A percentile compares a stretch with the other conserved stretches of the same genome.
Conservation (phyloP, 2,888 invertebrate species). For the Oeneis ivallda region DNA sequence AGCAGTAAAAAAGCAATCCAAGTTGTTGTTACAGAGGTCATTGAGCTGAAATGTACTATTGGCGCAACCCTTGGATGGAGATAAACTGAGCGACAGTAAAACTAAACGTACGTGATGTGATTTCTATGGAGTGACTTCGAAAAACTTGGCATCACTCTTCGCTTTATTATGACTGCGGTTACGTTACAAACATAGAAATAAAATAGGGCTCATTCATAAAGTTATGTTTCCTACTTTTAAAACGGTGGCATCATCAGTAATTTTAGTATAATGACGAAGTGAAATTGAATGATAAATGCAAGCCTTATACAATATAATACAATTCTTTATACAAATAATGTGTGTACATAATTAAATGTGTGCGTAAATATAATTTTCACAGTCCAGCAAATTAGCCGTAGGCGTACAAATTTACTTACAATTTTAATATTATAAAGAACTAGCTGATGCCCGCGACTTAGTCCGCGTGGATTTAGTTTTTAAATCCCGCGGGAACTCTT, state of each 20-base stretch:
- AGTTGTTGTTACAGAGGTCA: slow-evolving; percentile 37
- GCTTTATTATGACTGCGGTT: not conserved
- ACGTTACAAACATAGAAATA: not conserved
- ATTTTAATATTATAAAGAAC: too few relatives aligned
- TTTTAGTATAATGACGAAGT: not conserved
- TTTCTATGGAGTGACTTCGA: slow-evolving; percentile 29
- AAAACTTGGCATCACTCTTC: not conserved
- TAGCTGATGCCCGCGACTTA: too few relatives aligned
- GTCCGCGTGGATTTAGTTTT: too few relatives aligned
- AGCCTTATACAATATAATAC: too few relatives aligned
- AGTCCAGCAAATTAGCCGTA: too few relatives aligned
- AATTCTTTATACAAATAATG: too few relatives aligned
- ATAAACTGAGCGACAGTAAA: slow-evolving; percentile 37
- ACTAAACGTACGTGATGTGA: slow-evolving; percentile 38
- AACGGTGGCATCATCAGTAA: not conserved
- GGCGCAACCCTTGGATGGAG: slow-evolving; percentile 33
- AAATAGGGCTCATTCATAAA: not conserved
- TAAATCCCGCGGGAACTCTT: too few relatives aligned
- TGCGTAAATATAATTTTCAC: too few relatives aligned
- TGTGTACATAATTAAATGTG: too few relatives aligned
- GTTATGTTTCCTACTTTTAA: not conserved
- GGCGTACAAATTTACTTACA: too few relatives aligned
- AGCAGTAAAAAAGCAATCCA: slow-evolving; percentile 38
- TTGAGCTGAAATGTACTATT: slow-evolving; percentile 34
- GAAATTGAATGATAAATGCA: too few relatives aligned